These are phyloP conservation scores for Euzophera pinguis DNA, from an alignment of 2,888 invertebrate genomes.

Conservation along the genomic window DNA sequence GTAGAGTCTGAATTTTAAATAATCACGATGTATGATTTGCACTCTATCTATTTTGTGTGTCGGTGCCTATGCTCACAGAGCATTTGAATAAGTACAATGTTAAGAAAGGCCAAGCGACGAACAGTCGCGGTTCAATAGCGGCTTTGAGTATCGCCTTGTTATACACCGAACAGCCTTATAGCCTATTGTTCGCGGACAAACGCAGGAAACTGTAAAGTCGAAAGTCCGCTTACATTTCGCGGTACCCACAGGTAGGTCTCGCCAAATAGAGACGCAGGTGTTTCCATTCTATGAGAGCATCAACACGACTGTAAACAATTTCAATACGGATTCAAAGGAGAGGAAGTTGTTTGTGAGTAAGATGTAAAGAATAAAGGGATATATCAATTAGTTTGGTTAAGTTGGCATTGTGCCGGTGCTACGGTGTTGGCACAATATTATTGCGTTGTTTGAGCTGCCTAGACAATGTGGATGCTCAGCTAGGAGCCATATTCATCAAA, in stretches of 20 bases:
- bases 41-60: background rate
- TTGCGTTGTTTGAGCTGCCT: constrained; percentile 14
- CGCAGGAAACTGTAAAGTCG: constrained; percentile 76
- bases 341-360: constrained; percentile 63
- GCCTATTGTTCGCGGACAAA: constrained; percentile 74
- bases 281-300: constrained; percentile 43
- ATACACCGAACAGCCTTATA: constrained; percentile 52
- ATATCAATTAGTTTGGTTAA: constrained; percentile 47
- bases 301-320: constrained; percentile 61
- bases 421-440: constrained; percentile 25
- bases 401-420: constrained; percentile 28
- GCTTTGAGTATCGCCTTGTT: constrained; percentile 42
- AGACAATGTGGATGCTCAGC: constrained; percentile 17
- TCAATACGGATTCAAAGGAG: constrained; percentile 62
- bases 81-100: constrained; percentile 50
- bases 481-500: constrained; percentile 15
- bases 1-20: background rate
- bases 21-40: background rate
- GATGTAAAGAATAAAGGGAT: constrained; percentile 57
- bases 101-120: constrained; percentile 44
- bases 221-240: constrained; percentile 70
- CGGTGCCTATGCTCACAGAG: constrained; percentile 22
- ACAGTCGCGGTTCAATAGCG: constrained; percentile 57
- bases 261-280: constrained; percentile 49
- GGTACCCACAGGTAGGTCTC: constrained; percentile 64